Conservation (phyloP, 2,888 invertebrate species). For the Odontomyia ornata region DNA sequence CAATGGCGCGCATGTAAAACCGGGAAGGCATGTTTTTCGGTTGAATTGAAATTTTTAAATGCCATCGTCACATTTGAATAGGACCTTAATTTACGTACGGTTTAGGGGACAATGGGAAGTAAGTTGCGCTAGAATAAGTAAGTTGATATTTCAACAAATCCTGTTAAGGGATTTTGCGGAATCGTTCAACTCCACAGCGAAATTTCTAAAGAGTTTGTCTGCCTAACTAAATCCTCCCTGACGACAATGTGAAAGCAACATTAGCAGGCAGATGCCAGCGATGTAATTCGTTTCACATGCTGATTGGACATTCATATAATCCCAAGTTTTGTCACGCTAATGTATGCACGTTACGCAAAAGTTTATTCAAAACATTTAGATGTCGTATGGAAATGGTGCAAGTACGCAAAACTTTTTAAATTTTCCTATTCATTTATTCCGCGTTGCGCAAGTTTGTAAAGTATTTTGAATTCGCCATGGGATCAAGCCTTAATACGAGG, state of each 20-base stretch:
- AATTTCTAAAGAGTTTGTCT: not conserved
- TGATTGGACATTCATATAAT: not conserved
- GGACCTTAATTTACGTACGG: conserved; percentile 36
- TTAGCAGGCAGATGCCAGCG: not conserved
- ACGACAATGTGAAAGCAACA: not conserved
- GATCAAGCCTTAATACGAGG: too few relatives aligned
- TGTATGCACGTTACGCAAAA: too few relatives aligned
- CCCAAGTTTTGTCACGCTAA: too few relatives aligned
- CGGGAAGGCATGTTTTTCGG: too few relatives aligned
- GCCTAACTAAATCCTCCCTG: not conserved
- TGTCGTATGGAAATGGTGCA: too few relatives aligned
- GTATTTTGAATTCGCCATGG: too few relatives aligned
- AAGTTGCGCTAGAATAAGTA: conserved; percentile 4
- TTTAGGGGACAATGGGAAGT: conserved; percentile 15
- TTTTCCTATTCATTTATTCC: too few relatives aligned
- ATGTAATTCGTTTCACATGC: not conserved
- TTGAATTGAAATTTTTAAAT: conserved; percentile 36
- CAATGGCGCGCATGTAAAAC: too few relatives aligned
- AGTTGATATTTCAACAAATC: not conserved
- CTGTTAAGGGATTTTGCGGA: not conserved
- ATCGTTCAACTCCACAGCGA: not conserved
- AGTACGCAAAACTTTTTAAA: too few relatives aligned
- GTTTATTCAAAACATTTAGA: too few relatives aligned
- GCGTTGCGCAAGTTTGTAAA: too few relatives aligned
- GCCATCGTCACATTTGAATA: conserved; percentile 44